These are phyloP conservation scores for Spongilla lacustris DNA, from an alignment of 37 sponge, comb jelly and placozoan genomes.

Conservation along the genomic window DNA sequence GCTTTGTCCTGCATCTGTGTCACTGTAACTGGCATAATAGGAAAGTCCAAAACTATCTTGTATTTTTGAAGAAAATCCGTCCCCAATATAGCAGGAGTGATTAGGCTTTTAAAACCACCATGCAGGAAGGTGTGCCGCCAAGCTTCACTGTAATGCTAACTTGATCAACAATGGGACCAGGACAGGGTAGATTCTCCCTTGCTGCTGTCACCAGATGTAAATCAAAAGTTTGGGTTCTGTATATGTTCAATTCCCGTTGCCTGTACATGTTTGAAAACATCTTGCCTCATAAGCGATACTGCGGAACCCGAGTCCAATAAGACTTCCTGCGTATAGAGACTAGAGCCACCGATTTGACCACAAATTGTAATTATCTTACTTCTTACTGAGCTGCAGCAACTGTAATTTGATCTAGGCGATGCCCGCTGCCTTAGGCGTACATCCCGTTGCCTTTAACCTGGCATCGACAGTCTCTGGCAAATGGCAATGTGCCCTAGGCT, in stretches of 20 bases:
- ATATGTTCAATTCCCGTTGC: too few relatives aligned
- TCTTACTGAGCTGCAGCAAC: constrained; percentile 21
- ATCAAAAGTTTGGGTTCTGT: background rate
- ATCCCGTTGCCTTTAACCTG: constrained; percentile 52
- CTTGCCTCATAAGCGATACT: constrained; percentile 29
- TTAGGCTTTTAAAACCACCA: constrained; percentile 59
- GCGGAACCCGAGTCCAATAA: constrained; percentile 49
- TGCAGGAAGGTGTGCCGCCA: constrained; percentile 42
- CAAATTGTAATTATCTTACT: background rate
- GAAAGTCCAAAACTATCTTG: constrained; percentile 43
- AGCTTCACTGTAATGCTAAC: constrained; percentile 22
- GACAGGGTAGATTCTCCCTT: constrained; percentile 31
- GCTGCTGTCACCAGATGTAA: constrained; percentile 54
- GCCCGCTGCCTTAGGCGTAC: constrained; percentile 23
- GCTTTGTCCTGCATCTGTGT: background rate
- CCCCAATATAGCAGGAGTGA: constrained; percentile 57
- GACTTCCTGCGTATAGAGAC: constrained; percentile 1
- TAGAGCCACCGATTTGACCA: constrained; percentile 21
- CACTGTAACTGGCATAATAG: background rate
- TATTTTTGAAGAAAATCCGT: constrained; percentile 53
- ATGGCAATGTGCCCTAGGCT: constrained; percentile 29
- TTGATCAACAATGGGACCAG: constrained; percentile 41
- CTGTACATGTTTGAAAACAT: background rate
- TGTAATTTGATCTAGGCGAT: background rate
- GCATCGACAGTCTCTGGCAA: constrained; percentile 15